phyloP scores from a whole-genome alignment of 2,113 vertebrate species.

The Ailuropoda melanoleuca region DNA sequence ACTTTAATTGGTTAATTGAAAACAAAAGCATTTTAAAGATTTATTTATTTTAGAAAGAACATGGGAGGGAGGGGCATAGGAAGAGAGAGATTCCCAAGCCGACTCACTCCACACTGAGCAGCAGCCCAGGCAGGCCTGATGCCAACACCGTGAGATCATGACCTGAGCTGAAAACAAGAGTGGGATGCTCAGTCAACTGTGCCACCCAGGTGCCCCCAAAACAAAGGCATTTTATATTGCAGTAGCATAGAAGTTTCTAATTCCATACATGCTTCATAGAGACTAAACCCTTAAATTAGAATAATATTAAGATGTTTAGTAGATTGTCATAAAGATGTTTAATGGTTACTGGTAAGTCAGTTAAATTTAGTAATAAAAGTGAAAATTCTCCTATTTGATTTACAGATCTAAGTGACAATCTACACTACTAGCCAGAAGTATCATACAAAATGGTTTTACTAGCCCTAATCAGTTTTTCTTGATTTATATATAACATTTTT shows the following conservation, averaged over 20 bases:
- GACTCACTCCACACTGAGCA: neutral
- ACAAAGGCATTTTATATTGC: slow-evolving; percentile 17
- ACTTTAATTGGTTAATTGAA: slow-evolving; percentile 62
- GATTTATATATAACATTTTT: neutral
- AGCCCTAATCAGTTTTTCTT: slow-evolving; percentile 24
- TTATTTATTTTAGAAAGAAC: neutral
- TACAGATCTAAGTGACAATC: neutral
- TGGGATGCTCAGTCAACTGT: neutral
- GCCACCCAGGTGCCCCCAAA: neutral
- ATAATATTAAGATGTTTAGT: neutral
- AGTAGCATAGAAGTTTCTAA: neutral
- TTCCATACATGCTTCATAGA: slow-evolving; percentile 17
- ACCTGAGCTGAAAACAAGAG: neutral
- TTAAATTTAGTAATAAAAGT: slow-evolving; percentile 51
- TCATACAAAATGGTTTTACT: slow-evolving; percentile 35
- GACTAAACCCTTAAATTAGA: slow-evolving; percentile 28
- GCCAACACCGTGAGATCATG: neutral
- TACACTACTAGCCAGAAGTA: neutral
- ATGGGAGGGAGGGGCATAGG: neutral
- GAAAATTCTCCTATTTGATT: neutral
- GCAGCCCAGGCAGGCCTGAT: neutral
- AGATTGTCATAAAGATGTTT: slow-evolving; percentile 50
- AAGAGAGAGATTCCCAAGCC: neutral
- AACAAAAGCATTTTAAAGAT: slow-evolving; percentile 36
- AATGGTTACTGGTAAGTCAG: slow-evolving; percentile 38